Percentiles rank a stretch among this genome's conserved stretches.
Conservation (phyloP, 1,140 invertebrate species). For the Lerema accius region DNA sequence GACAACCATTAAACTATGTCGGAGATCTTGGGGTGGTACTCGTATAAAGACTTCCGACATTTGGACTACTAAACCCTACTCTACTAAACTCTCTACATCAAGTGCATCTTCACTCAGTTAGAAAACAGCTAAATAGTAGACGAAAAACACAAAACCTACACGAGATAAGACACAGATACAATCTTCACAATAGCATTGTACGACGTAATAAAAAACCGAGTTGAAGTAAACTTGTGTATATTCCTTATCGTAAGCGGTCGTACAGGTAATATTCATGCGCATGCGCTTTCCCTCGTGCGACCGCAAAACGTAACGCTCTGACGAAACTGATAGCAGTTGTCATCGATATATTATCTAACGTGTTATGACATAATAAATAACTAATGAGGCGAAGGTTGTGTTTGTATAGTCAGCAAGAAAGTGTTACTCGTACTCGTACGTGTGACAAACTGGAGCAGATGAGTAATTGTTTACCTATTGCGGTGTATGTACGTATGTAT, state of each 20-base stretch:
- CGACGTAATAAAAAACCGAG: too few species aligned
- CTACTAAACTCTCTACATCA: too few species aligned
- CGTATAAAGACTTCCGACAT: too few species aligned
- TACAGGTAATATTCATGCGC: slow-evolving; percentile 34
- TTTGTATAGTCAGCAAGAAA: slow-evolving; percentile 36
- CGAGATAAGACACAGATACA: too few species aligned
- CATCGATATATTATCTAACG: slow-evolving; percentile 53
- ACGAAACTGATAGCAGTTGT: slow-evolving; percentile 53
- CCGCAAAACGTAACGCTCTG: slow-evolving; percentile 55
- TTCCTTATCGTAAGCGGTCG: slow-evolving; percentile 15
- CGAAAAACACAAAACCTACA: too few species aligned
- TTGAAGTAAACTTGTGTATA: background rate
- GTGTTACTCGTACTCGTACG: slow-evolving; percentile 28
- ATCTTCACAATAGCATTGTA: too few species aligned
- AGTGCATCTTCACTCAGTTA: too few species aligned
- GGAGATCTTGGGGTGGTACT: too few species aligned
- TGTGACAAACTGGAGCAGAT: slow-evolving; percentile 13
- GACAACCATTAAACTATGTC: too few species aligned
- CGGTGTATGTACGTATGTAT: too few species aligned
- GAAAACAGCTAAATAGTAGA: too few species aligned
- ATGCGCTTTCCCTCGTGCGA: slow-evolving; percentile 43
- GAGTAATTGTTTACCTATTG: slow-evolving; percentile 2
- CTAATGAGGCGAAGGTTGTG: slow-evolving; percentile 74
- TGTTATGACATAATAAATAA: slow-evolving; percentile 46
- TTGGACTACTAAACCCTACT: too few species aligned